These are phyloP conservation scores for Limnothrissa miodon DNA, from an alignment of 2,113 vertebrate genomes.

Conservation along the genomic window DNA sequence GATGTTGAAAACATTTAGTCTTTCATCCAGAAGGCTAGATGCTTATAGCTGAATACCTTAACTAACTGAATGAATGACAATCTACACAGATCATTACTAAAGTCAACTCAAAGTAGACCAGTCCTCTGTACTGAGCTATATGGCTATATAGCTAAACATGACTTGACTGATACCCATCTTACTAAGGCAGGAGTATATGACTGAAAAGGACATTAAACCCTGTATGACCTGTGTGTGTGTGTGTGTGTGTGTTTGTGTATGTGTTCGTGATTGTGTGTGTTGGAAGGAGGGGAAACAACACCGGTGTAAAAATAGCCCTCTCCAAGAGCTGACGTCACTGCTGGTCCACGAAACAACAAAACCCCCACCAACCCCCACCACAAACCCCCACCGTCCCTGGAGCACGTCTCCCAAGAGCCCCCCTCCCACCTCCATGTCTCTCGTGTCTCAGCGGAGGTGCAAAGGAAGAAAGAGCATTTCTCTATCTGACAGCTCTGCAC, in stretches of 20 bases:
- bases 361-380: not conserved
- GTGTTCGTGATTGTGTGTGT: not conserved
- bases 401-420: slow-evolving; percentile 11
- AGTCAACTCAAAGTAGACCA: too few species aligned
- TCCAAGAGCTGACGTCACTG: slow-evolving; percentile 31
- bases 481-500: slow-evolving; percentile 1
- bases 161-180: too few species aligned
- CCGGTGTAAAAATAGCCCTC: slow-evolving; percentile 30
- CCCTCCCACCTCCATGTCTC: not conserved
- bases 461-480: not conserved
- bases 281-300: not conserved
- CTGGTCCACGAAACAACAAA: not conserved
- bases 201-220: not conserved
- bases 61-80: too few species aligned
- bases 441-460: slow-evolving; percentile 3
- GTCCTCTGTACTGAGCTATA: too few species aligned
- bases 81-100: too few species aligned
- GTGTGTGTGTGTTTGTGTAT: not conserved
- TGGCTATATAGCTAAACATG: too few species aligned
- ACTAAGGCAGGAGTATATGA: too few species aligned
- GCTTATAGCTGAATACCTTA: too few species aligned
- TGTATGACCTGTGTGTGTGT: not conserved
- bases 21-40: too few species aligned
- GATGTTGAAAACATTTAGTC: too few species aligned
- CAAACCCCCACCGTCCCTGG: slow-evolving; percentile 8